Percentiles rank a stretch among this genome's conserved stretches.
Conservation (phyloP, 2,113 vertebrate species). For the Lophochroa leadbeateri region DNA sequence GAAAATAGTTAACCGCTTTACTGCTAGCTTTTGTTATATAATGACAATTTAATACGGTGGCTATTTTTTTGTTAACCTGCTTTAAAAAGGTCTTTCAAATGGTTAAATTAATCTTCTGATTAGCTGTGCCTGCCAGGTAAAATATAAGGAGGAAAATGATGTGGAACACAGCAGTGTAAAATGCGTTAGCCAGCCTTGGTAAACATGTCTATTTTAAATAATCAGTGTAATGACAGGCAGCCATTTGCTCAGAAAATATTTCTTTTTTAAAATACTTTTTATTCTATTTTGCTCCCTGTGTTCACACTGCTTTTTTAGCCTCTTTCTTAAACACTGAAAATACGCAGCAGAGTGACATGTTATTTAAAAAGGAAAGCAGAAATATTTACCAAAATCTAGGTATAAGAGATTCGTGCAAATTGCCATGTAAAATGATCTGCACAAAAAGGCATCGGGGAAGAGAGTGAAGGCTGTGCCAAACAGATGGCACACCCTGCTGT, state of each 20-base stretch:
- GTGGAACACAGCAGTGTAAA: constrained; percentile 38
- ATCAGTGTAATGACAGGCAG: constrained; percentile 70
- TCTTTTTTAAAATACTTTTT: constrained; percentile 17
- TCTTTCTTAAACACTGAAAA: constrained; percentile 1
- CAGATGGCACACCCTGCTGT: constrained; percentile 95
- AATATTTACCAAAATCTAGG: constrained; percentile 77
- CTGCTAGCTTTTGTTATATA: constrained; percentile 68
- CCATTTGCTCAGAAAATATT: constrained; percentile 67
- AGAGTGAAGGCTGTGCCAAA: constrained; percentile 82
- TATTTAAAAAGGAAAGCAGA: constrained; percentile 58
- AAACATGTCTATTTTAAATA: constrained; percentile 78
- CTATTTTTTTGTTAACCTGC: constrained; percentile 68
- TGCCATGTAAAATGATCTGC: constrained; percentile 84
- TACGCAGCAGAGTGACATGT: constrained; percentile 31
- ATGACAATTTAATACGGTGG: constrained; percentile 71
- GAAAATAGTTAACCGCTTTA: constrained; percentile 78
- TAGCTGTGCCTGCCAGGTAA: constrained; percentile 62
- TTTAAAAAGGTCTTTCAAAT: constrained; percentile 61
- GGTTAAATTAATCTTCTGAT: constrained; percentile 69
- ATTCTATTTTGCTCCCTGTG: constrained; percentile 34
- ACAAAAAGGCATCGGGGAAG: constrained; percentile 85
- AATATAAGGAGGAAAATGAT: constrained; percentile 61
- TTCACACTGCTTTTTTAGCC: background rate
- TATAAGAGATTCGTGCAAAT: constrained; percentile 78
- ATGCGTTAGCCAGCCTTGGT: constrained; percentile 44